Conservation (phyloP, 2,113 vertebrate genomes). For the Eidolon helvum region DNA sequence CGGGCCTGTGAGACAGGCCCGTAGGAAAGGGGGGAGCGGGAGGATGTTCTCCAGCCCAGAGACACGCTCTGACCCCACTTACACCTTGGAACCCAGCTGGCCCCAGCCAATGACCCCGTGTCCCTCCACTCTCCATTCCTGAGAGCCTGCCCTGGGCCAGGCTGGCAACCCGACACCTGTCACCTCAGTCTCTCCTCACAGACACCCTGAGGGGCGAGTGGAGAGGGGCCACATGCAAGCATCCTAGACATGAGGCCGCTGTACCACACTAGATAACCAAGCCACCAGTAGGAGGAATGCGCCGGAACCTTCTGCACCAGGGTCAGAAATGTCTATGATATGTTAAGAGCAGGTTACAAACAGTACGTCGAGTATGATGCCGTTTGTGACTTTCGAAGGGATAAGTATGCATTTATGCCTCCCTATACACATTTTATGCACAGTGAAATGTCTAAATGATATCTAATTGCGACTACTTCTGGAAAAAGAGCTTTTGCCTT, state of each 20-base stretch:
- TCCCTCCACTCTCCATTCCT: neutral
- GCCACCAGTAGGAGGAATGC: neutral
- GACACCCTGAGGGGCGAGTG: neutral
- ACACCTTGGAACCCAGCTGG: neutral
- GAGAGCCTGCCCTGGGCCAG: neutral
- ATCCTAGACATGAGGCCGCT: neutral
- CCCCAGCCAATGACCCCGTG: rapidly evolving
- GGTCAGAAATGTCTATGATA: neutral
- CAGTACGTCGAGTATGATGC: neutral
- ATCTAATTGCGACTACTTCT: constrained; percentile 23
- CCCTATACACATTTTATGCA: neutral
- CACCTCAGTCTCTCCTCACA: constrained; percentile 14
- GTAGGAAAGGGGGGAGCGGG: neutral
- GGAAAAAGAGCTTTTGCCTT: constrained; percentile 6
- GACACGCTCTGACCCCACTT: neutral
- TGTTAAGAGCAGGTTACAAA: neutral
- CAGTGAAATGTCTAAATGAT: neutral
- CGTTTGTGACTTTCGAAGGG: neutral
- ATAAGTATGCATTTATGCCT: constrained; percentile 31
- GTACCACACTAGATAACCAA: neutral
- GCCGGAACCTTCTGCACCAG: neutral
- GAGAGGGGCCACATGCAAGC: neutral
- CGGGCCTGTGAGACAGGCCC: neutral
- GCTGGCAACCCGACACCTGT: neutral
- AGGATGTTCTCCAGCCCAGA: neutral